Conservation (phyloP, 2,797 vertebrate genomes). For the Chaetodon trifasciatus region DNA sequence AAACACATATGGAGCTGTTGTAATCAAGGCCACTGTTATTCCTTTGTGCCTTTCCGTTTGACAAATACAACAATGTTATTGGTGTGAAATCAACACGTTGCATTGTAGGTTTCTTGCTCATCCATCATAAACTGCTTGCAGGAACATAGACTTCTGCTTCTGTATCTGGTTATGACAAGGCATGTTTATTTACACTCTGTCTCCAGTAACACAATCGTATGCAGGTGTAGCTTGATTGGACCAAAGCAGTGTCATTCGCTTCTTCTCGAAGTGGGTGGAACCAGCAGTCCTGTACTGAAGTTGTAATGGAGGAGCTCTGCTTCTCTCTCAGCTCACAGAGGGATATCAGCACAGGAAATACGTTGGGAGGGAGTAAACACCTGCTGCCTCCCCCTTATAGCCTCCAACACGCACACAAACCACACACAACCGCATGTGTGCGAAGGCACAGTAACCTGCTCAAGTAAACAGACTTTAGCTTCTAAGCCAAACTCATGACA, state of each 20-base stretch:
- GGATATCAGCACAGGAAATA: conserved; percentile 83
- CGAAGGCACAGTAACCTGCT: conserved; percentile 45
- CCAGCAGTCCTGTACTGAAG: conserved; percentile 43
- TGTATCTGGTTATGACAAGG: conserved; percentile 27
- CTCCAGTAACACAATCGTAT: not conserved
- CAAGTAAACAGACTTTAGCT: conserved; percentile 42
- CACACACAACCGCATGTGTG: conserved; percentile 55
- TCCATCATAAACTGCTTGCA: conserved; percentile 6
- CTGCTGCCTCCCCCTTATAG: conserved; percentile 68
- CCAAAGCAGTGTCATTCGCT: conserved; percentile 5
- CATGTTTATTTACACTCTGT: conserved; percentile 32
- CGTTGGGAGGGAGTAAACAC: conserved; percentile 83
- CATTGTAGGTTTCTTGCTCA: conserved; percentile 14
- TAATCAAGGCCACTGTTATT: conserved; percentile 63
- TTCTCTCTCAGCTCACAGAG: conserved; percentile 59
- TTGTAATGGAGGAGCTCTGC: conserved; percentile 48
- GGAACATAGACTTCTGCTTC: not conserved
- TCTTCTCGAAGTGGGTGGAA: conserved; percentile 35
- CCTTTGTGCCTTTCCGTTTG: conserved; percentile 41
- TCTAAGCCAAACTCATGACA: conserved; percentile 6
- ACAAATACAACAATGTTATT: conserved; percentile 35
- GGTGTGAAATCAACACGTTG: conserved; percentile 45
- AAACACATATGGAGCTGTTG: conserved; percentile 65
- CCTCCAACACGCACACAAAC: conserved; percentile 53
- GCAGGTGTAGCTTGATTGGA: conserved; percentile 32